A percentile compares a stretch with the other conserved stretches of the same genome.
Evolutionary conservation across 2,797 vertebrate species (phyloP).

Genomic region (Microctenopoma stevenorrisi): DNA sequence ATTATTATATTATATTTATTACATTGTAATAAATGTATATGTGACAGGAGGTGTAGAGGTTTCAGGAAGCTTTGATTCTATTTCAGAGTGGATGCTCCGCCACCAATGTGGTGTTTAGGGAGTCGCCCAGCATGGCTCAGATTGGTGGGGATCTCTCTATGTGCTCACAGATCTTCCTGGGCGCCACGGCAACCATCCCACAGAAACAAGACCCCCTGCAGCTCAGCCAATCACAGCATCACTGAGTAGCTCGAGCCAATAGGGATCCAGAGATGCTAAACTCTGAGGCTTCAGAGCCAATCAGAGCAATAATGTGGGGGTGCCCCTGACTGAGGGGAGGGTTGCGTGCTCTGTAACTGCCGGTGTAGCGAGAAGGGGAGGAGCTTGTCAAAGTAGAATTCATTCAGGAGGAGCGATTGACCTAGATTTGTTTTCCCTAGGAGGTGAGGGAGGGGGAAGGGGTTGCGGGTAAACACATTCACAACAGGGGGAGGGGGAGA

Average conservation of each 20-base stretch:
- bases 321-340: conserved; percentile 81
- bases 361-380: conserved; percentile 73
- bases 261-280: conserved; percentile 57
- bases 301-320: conserved; percentile 76
- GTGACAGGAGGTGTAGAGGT: conserved; percentile 40
- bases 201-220: conserved; percentile 84
- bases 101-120: conserved; percentile 66
- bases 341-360: conserved; percentile 77
- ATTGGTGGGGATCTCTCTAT: conserved; percentile 82
- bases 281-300: conserved; percentile 74
- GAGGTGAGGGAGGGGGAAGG: conserved; percentile 71
- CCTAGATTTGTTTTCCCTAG: conserved; percentile 84
- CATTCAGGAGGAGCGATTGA: conserved; percentile 88
- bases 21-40: conserved; percentile 4
- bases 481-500: conserved; percentile 68
- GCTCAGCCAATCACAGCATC: conserved; percentile 78
- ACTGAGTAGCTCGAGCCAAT: conserved; percentile 73
- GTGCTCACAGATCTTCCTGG: conserved; percentile 86
- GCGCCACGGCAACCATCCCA: conserved; percentile 87
- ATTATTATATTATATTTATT: neutral
- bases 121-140: conserved; percentile 76
- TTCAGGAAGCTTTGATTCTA: conserved; percentile 58
- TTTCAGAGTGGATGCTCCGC: conserved; percentile 53
- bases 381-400: conserved; percentile 81
- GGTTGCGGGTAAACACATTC: conserved; percentile 82